Evolutionary conservation across 2,113 vertebrate genomes (phyloP), one percentile per base, ranked within the genome.

Genomic region (Pao palembangensis): DNA sequence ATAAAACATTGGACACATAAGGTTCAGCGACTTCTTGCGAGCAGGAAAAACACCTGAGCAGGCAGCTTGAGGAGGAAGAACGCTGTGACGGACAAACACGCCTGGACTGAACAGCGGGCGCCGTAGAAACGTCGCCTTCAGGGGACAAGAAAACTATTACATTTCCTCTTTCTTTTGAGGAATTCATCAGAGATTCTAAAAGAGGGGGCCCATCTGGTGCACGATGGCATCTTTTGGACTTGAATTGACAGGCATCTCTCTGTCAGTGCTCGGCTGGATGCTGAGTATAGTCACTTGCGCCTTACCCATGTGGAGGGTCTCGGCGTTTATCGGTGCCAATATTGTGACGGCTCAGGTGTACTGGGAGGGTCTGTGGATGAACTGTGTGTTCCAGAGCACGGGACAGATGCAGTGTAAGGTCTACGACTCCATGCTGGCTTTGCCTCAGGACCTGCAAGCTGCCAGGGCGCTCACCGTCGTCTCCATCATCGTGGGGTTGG

Each of bases 321-420:
- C 94, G 0, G 94, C 96, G 51, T 98, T 96, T 90, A 94, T 98
- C n/a, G 96, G 95, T 3, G 90, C 79, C 89, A 98, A 92, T 90
- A 98, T 98, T 16, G 91, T 98, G 82, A 94, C 93, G 1, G 92
- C 94, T 3, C 96, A 98, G 88, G 93, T 85, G 69, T 93, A 85
- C 84, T 95, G 93, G 93, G 92, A 95, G 61, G 94, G 94, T 18
- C 91, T 95, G 58, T 96, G 94, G 94, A 95, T 96, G 94, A 92
- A 75, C 85, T 96, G 94, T 14, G 93, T 95, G 66, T 85, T 94
- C 52, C 94, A 96, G 88, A 96, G 94, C 84, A 96, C 94, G 0
- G 94, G 94, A 1, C 93, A 96, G 86, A 94, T 96, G 93, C 94
- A 95, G 73, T 95, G 94, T 71, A 96, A 96, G 78, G 74, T 95